Conservation (phyloP, 1,140 invertebrate genomes). For the Diorhabda carinulata region DNA sequence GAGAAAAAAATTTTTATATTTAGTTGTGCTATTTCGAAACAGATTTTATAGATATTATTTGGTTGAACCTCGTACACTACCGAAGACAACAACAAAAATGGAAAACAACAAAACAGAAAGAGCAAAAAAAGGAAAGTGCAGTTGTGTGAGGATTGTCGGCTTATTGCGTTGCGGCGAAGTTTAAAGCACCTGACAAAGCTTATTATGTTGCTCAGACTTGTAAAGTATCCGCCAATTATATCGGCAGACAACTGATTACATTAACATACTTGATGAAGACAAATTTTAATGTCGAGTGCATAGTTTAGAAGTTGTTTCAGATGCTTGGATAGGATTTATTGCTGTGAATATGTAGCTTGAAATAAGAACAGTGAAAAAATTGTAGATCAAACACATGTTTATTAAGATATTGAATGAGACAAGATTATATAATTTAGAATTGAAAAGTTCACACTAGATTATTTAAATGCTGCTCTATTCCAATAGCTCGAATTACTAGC, state of each 20-base stretch:
- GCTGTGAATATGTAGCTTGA: background rate
- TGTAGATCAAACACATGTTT: too few relatives aligned
- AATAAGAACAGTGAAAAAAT: too few relatives aligned
- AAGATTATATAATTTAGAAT: too few relatives aligned
- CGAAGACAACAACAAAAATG: background rate
- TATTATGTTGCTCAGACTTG: slow-evolving; percentile 2
- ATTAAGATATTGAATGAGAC: too few relatives aligned
- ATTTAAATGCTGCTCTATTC: too few relatives aligned
- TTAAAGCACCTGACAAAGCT: slow-evolving; percentile 2
- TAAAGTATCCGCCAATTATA: slow-evolving; percentile 2
- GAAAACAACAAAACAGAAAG: background rate
- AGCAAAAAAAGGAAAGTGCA: background rate
- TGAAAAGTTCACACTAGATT: too few relatives aligned
- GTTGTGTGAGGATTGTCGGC: slow-evolving; percentile 1
- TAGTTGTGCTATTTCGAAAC: too few relatives aligned
- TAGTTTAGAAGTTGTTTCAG: background rate
- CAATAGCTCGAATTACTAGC: too few relatives aligned
- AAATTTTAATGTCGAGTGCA: background rate
- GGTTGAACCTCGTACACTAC: too few relatives aligned
- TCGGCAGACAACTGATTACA: slow-evolving; percentile 1
- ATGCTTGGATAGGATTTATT: background rate
- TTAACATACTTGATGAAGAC: background rate
- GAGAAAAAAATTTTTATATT: too few relatives aligned
- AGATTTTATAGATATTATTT: too few relatives aligned
- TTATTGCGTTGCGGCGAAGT: background rate